Evolutionary conservation across 2,113 vertebrate genomes (phyloP), one percentile per base, ranked within the genome.

Genomic region (Poeciliopsis occidentalis): DNA sequence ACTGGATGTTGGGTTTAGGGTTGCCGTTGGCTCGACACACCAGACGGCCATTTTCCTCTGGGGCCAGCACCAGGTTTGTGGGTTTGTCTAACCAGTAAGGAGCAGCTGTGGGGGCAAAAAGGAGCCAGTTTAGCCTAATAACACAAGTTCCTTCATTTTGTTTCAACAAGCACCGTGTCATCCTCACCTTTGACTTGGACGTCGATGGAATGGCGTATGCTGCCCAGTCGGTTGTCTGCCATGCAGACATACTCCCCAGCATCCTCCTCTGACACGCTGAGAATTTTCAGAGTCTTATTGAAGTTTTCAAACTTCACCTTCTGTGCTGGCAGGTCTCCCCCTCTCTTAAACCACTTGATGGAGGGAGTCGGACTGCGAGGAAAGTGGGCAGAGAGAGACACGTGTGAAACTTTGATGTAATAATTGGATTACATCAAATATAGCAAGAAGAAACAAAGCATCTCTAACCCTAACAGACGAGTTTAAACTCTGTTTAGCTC

Each of bases 101-200:
- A 82, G 97, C 97, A 89, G 98, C 98, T 99, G 80, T 72, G 19
- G 44, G 70, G 34, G 34, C 10, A 74, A 57, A 81, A 71, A 15
- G 27, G 2, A 34, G 22, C 32, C 32, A 31, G 4, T 68, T 78
- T 22, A 74, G 51, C 19, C 54, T 8, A 26, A 31, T 15, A 30
- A 47, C 26, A 79, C 26, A 22, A 12, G 27, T 24, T 41, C 13
- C 29, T 22, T 10, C 19, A 71, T 51, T 11, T 17, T 8, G 4
- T 29, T 65, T 15, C 31, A 60, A 41, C 13, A 61, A 64, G 17
- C 32, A 73, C 44, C 4, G n/a, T 29, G 64, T 73, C 39, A 34
- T 81, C 88, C 96, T 94, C 92, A 99, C 98, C 97, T 96, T 99
- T 98, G 81, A 99, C 97, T 93, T 97, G 96, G 81, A 99, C 97